Conservation (phyloP, 2,113 vertebrate genomes). For the Amphilophus citrinellus region DNA sequence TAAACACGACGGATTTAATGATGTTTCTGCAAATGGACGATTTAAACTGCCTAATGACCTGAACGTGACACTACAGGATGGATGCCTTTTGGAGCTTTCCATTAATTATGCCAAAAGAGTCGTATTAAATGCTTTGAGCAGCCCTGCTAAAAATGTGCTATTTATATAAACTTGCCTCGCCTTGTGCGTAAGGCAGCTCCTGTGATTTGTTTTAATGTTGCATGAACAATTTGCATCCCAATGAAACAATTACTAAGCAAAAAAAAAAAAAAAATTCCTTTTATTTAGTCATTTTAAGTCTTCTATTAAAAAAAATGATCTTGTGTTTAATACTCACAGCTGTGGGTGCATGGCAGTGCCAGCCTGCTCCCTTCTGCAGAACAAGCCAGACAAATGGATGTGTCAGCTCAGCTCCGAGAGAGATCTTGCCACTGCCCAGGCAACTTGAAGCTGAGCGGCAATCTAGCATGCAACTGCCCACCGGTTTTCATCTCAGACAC, state of each 20-base stretch:
- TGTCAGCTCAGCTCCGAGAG: slow-evolving; percentile 25
- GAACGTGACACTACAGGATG: neutral
- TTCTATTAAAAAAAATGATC: neutral
- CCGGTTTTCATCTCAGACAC: slow-evolving; percentile 70
- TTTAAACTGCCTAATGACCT: neutral
- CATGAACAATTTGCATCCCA: no score
- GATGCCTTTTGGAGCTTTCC: neutral
- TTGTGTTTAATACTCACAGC: neutral
- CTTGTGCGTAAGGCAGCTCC: no score
- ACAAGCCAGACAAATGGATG: slow-evolving; percentile 37
- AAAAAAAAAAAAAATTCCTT: neutral
- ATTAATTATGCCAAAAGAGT: no score
- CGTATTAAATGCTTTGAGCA: no score
- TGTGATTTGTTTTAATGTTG: no score
- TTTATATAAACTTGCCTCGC: no score
- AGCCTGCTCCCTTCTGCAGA: neutral
- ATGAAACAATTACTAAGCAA: no score
- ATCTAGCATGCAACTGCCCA: slow-evolving; percentile 53
- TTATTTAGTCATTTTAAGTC: no score
- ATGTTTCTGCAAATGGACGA: neutral
- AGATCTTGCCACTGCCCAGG: slow-evolving; percentile 22
- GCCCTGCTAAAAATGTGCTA: no score
- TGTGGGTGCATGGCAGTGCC: neutral
- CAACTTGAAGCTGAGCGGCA: slow-evolving; percentile 37
- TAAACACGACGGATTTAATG: neutral